Conservation (phyloP, 2,797 vertebrate species). For the Urosaurus nigricauda region DNA sequence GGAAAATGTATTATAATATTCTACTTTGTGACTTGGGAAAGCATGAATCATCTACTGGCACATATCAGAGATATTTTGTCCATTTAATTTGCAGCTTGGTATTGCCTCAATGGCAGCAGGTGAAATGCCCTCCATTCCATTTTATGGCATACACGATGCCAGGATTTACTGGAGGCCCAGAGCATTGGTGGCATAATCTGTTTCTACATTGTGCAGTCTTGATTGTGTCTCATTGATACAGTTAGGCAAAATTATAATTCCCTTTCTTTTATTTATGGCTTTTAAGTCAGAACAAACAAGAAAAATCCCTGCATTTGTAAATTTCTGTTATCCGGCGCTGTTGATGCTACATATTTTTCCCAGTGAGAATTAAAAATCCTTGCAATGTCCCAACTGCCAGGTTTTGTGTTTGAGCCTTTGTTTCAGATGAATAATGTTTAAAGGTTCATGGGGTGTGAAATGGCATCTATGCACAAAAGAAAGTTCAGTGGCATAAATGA, state of each 20-base stretch:
- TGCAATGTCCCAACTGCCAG: constrained; percentile 55
- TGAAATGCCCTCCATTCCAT: constrained; percentile 59
- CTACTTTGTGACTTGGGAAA: constrained; percentile 28
- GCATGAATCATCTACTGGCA: constrained; percentile 23
- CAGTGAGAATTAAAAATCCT: constrained; percentile 58
- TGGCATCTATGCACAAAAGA: constrained; percentile 68
- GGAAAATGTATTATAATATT: constrained; percentile 39
- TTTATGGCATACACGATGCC: constrained; percentile 43
- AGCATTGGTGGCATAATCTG: constrained; percentile 52
- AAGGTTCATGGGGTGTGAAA: constrained; percentile 76
- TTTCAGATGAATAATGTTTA: constrained; percentile 70
- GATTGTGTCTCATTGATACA: constrained; percentile 52
- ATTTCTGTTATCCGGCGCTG: constrained; percentile 60
- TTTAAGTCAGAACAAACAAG: constrained; percentile 43
- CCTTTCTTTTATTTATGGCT: constrained; percentile 38
- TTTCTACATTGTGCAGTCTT: constrained; percentile 45
- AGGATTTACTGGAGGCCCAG: background rate
- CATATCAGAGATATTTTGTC: constrained; percentile 39
- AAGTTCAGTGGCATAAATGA: constrained; percentile 44
- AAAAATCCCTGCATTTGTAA: constrained; percentile 45
- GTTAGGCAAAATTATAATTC: constrained; percentile 51
- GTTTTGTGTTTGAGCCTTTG: constrained; percentile 68
- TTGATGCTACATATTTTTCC: constrained; percentile 47
- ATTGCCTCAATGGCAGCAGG: constrained; percentile 36
- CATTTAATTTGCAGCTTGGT: background rate